Conservation (phyloP, 2,888 invertebrate genomes). For the Microctonus hyperodae region DNA sequence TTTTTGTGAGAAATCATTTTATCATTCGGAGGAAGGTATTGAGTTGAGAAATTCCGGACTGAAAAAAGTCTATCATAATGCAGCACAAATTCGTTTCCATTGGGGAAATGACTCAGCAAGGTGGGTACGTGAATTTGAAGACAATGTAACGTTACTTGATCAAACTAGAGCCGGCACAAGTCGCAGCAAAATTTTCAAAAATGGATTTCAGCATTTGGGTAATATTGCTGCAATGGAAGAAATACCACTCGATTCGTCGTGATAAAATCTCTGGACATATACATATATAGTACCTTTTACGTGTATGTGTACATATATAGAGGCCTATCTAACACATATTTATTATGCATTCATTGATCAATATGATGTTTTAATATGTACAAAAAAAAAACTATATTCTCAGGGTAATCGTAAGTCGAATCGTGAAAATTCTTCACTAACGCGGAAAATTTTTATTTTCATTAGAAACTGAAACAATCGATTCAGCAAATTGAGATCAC, state of each 20-base stretch:
- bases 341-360: neutral
- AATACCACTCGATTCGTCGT: conserved; percentile 53
- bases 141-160: conserved; percentile 54
- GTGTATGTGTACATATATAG: neutral
- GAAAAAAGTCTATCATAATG: conserved; percentile 53
- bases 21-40: conserved; percentile 56
- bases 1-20: conserved; percentile 70
- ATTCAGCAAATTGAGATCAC: neutral
- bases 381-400: conserved; percentile 25
- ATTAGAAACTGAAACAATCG: too few species aligned
- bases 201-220: conserved; percentile 63
- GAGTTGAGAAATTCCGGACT: conserved; percentile 49
- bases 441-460: conserved; percentile 8
- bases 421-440: neutral
- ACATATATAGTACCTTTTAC: neutral
- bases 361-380: neutral
- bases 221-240: conserved; percentile 50
- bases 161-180: conserved; percentile 53
- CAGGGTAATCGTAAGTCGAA: conserved; percentile 34
- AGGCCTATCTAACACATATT: neutral
- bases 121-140: conserved; percentile 57
- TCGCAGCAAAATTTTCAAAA: conserved; percentile 61
- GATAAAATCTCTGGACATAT: conserved; percentile 10
- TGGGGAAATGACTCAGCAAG: conserved; percentile 57
- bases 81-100: conserved; percentile 53